Base-by-base conservation (phyloP, 1,140 invertebrate genomes). In the Zaprionus capensis region DNA sequence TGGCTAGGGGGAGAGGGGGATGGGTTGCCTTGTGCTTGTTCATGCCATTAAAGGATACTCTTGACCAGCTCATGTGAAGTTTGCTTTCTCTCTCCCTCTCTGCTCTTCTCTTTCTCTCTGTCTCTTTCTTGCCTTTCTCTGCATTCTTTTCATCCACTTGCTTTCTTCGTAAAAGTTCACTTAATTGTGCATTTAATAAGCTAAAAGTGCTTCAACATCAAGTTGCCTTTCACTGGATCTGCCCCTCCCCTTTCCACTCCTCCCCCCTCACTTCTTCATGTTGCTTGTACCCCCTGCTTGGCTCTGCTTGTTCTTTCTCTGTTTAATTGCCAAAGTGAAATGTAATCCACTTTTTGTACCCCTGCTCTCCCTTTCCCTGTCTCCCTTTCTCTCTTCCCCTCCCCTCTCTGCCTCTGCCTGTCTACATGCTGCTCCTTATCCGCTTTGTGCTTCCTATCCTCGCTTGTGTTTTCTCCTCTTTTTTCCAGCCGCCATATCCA, bases 271-370 rank as follows among this genome's bases (percentile, higher is more conserved):
- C 26, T 56, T 36, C 56, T 14, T 31, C 28, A 7, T 7, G 7
- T 31, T 31, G 2, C 7, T 2, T 31, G 7, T 11, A 3, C 9
- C 31, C 9, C 31, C 9, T 11, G 31, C 31, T 3, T 24, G 12
- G 11, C 65, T 17, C 6, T 20, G 31, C 34, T 58, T 38, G 73
- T 28, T 59, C 55, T 71, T 76, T 59, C 55, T 66, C 61, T 46
- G 77, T 79, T 79, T 79, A 76, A 79, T 79, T 79, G 77, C 73
- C 77, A 79, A 79, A 79, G 73, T 76, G 68, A 79, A 79, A 76
- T 78, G 76, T 78, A 78, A 79, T 76, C 67, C 73, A 78, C 62
- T 71, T 78, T 75, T 74, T 62, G 46, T 53, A 28, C n/a, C 22
- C 12, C 11, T 24, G n/a, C 36, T 31, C 12, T 17, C 55, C 9